These are phyloP conservation scores for Tetraodon nigroviridis DNA, from an alignment of 2,113 vertebrate species.

Conservation along the genomic window DNA sequence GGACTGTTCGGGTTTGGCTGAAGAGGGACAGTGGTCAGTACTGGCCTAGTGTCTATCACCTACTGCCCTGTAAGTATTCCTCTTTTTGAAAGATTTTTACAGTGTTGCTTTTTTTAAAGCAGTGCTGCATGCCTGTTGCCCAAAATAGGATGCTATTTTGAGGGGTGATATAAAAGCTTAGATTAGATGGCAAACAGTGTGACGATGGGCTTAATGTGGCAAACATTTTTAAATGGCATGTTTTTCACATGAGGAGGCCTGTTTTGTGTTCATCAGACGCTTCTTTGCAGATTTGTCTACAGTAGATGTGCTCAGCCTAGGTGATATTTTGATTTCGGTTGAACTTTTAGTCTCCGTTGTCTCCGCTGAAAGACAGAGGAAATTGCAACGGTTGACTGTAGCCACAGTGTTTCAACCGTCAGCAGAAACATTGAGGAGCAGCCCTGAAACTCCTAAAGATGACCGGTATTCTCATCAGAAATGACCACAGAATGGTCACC, in stretches of 20 bases:
- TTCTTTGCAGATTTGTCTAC: too few relatives aligned
- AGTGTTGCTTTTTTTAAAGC: not conserved
- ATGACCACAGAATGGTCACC: not conserved
- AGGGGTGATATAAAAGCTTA: too few relatives aligned
- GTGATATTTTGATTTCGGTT: not conserved
- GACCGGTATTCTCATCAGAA: too few relatives aligned
- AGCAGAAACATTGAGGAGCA: too few relatives aligned
- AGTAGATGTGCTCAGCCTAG: not conserved
- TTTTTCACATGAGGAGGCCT: too few relatives aligned
- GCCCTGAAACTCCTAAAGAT: too few relatives aligned
- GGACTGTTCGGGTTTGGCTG: conserved; percentile 94
- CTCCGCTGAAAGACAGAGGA: not conserved
- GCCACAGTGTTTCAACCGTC: too few relatives aligned
- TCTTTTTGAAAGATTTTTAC: not conserved
- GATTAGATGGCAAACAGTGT: too few relatives aligned
- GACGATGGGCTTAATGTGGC: too few relatives aligned
- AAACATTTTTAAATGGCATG: too few relatives aligned
- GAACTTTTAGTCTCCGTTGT: conserved; percentile 4
- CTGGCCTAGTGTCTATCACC: conserved; percentile 94
- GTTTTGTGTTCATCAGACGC: too few relatives aligned
- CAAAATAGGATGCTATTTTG: not conserved
- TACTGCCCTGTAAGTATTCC: conserved; percentile 84
- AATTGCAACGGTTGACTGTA: too few relatives aligned
- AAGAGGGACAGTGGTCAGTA: conserved; percentile 98
- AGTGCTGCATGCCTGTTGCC: conserved; percentile 5